Evolutionary conservation across 2,888 invertebrate species (phyloP).

Genomic region (Hirudinaria manillensis): DNA sequence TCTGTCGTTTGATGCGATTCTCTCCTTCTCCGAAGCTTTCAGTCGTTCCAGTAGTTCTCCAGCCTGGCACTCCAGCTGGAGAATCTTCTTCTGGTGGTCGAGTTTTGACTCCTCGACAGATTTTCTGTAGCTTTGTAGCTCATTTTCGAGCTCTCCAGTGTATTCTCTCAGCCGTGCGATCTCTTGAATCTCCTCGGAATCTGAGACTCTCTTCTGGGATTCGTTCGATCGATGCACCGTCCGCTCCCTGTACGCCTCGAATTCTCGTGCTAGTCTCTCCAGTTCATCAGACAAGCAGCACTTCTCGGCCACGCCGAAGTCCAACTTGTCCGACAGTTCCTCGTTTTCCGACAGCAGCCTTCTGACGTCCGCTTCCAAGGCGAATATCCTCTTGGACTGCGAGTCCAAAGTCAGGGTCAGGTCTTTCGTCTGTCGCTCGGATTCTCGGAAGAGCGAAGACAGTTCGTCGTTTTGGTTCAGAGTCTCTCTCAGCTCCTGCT

Average conservation of each 20-base stretch:
- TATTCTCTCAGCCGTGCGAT: not conserved
- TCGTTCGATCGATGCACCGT: not conserved
- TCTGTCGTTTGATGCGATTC: not conserved
- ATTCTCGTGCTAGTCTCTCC: not conserved
- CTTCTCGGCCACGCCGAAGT: constrained; percentile 4
- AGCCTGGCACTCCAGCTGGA: constrained; percentile 25
- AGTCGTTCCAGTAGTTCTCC: constrained; percentile 21
- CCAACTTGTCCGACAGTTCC: not conserved
- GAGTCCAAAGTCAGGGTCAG: not conserved
- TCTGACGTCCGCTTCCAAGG: not conserved
- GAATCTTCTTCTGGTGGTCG: constrained; percentile 14
- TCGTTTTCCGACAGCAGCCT: constrained; percentile 14
- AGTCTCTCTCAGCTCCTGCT: not conserved
- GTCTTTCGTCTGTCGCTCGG: not conserved
- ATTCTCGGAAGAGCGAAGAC: not conserved
- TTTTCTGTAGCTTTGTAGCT: constrained; percentile 13
- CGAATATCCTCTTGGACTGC: not conserved
- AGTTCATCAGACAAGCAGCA: not conserved
- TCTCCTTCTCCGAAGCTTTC: constrained; percentile 17
- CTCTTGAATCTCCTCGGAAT: not conserved
- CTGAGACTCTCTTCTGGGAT: not conserved
- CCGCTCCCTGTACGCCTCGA: not conserved
- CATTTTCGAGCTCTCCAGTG: constrained; percentile 7
- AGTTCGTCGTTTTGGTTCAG: not conserved
- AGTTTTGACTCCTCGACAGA: not conserved